Evolutionary conservation across 2,888 invertebrate species (phyloP).

Genomic region (Dugesia japonica): DNA sequence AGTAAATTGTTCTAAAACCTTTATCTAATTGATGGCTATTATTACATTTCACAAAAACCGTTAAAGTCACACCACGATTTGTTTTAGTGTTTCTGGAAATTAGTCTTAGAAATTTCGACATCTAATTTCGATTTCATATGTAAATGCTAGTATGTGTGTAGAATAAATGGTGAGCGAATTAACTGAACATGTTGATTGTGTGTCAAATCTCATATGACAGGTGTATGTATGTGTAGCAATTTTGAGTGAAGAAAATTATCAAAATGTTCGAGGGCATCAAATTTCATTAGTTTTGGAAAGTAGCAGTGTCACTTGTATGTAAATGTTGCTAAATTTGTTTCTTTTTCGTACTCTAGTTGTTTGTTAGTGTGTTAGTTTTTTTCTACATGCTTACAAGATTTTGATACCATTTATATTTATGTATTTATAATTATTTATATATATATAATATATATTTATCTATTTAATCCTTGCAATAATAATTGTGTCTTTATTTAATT

Average conservation of each 20-base stretch:
- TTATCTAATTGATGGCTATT: not conserved
- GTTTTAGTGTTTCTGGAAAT: conserved; percentile 1
- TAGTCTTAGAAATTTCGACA: conserved; percentile 20
- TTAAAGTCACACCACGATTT: not conserved
- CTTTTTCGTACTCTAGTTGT: conserved; percentile 16
- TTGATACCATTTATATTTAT: conserved; percentile 7
- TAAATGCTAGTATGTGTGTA: conserved; percentile 3
- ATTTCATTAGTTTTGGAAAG: conserved; percentile 16
- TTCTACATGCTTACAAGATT: conserved; percentile 3
- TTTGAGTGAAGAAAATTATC: conserved; percentile 20
- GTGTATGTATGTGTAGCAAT: conserved; percentile 16
- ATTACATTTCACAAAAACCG: not conserved
- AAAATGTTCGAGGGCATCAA: conserved; percentile 17
- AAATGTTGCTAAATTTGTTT: conserved; percentile 14
- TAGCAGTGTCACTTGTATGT: conserved; percentile 9
- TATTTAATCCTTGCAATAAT: not conserved
- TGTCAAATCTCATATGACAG: not conserved
- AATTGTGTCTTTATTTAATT: conserved; percentile 20
- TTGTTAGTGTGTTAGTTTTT: not conserved
- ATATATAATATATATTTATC: no score
- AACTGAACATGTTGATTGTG: not conserved
- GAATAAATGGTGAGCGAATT: conserved; percentile 4
- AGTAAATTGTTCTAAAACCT: not conserved
- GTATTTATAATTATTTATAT: no score
- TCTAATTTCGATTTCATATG: conserved; percentile 11